Base-by-base conservation (phyloP, 2,113 vertebrate genomes). In the Oncorhynchus keta region DNA sequence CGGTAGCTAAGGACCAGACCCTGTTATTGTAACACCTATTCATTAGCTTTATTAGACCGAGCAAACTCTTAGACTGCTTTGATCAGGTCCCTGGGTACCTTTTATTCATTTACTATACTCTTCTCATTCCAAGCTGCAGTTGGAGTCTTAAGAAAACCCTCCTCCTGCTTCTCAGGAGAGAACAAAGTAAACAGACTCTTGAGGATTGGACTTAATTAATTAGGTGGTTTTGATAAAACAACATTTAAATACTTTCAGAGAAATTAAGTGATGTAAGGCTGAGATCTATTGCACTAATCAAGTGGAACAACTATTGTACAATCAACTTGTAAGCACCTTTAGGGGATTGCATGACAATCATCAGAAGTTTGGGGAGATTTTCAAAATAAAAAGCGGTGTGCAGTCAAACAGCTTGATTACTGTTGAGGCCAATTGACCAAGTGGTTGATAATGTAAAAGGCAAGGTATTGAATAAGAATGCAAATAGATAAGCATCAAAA, bases 61-160 rank as follows among this genome's bases (percentile, higher is more conserved):
- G 18, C 28, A 45, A 24, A 14, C 51, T 72, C 55, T 57, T 57
- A 73, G 65, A 70, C 49, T 67, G 26, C 64, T 79, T 81, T 79
- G 65, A 79, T 84, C 14, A 79, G 76, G 76, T 83, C 76, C 81
- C 70, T 74, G n/a, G 67, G 73, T 75, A 39, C 73, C 69, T 49
- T 76, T 76, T 72, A 73, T 66, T 49, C 49, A 61, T 22, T 70
- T 74, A 51, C n/a, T 70, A 28, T 39, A 16, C 22, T 72, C 9
- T 45, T 45, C 11, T 61, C 57, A 49, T 72, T 59, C 32, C 61
- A 55, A 73, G 7, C 68, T 73, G 39, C 70, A 74, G 78, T 70
- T 59, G 61, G 67, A 39, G 48, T 55, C 45, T 22, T 67, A n/a
- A 66, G 20, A 22, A 35, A 51, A n/a, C 18, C 20, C 64, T 68